Base-by-base conservation (phyloP, 2,797 vertebrate species). In the Nyctibius grandis region DNA sequence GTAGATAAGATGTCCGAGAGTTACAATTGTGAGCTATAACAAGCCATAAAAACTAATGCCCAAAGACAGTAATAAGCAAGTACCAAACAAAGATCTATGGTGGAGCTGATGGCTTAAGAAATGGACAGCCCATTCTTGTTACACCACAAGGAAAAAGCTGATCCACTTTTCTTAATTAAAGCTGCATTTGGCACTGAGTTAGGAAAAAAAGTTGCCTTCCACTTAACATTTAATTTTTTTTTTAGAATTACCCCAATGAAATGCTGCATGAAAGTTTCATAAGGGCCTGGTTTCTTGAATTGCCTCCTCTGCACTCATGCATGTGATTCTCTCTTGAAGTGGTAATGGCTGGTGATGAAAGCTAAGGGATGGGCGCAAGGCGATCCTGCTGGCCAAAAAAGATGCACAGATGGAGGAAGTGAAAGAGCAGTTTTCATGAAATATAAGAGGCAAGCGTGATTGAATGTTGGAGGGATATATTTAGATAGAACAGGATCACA, bases 401-500 rank as follows among this genome's bases (percentile, higher is more conserved):
- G 53, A 89, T 95, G 40, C 47, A 40, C 25, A 79, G 73, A 67
- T 54, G 54, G 77, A 87, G 75, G 87, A 86, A 77, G 31, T 90
- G 86, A 86, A 97, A 94, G 79, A 95, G 81, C 34, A 85, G 50
- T 87, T 96, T 95, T 89, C 51, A 73, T 94, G 67, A 91, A 95
- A 86, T 67, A 91, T 63, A 67, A 89, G 88, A 96, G 54, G 20
- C 82, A 96, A 89, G 44, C 29, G 61, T 95, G 94, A 96, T 73
- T 97, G 95, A 96, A 97, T 97, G 70, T 67, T 13, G 1, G 61
- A n/a, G 67, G 73, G 90, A 94, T 98, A 96, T 96, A 96, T 96
- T 98, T 97, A 97, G 91, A 90, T 74, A 80, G 95, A 95, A 93
- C 63, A 92, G 86, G 89, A 97, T 96, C 57, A 7, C 94, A 92